A percentile compares a stretch with the other conserved stretches of the same genome.
Conservation (phyloP, 2,888 invertebrate species). For the Cyclophora punctaria region DNA sequence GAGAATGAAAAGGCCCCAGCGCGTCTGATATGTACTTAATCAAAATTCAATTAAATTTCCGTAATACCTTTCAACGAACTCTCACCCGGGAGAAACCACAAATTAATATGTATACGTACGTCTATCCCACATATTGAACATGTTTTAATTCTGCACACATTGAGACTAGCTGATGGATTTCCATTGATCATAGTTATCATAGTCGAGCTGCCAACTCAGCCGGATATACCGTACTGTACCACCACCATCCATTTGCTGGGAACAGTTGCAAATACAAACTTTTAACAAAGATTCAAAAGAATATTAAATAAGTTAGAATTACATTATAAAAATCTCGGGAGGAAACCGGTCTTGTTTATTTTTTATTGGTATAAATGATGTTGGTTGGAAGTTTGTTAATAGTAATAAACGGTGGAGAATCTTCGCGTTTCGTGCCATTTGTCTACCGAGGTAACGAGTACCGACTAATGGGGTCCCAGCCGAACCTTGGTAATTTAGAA, state of each 20-base stretch:
- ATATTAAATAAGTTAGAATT: slow-evolving; percentile 21
- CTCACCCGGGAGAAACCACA: slow-evolving; percentile 44
- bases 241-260: neutral
- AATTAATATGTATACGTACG: slow-evolving; percentile 41
- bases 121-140: slow-evolving; percentile 4
- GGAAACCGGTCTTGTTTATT: slow-evolving; percentile 26
- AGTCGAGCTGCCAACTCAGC: too few species aligned
- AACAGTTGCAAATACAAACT: neutral
- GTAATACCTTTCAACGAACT: slow-evolving; percentile 57
- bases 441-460: slow-evolving; percentile 46
- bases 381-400: slow-evolving; percentile 47
- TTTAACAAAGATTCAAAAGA: slow-evolving; percentile 18
- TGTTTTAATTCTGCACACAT: slow-evolving; percentile 41
- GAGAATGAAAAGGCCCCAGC: too few species aligned
- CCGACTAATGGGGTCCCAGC: slow-evolving; percentile 40
- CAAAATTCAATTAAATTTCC: slow-evolving; percentile 70
- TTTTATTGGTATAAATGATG: slow-evolving; percentile 54
- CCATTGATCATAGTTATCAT: slow-evolving; percentile 14
- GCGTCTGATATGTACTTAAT: slow-evolving; percentile 52
- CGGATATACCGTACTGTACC: too few species aligned
- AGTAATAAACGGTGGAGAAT: slow-evolving; percentile 53
- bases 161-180: slow-evolving; percentile 28
- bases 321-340: slow-evolving; percentile 17
- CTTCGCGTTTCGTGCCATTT: slow-evolving; percentile 44
- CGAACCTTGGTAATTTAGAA: slow-evolving; percentile 52